Evolutionary conservation across 2,113 vertebrate genomes (phyloP).

Genomic region (Suricata suricatta): DNA sequence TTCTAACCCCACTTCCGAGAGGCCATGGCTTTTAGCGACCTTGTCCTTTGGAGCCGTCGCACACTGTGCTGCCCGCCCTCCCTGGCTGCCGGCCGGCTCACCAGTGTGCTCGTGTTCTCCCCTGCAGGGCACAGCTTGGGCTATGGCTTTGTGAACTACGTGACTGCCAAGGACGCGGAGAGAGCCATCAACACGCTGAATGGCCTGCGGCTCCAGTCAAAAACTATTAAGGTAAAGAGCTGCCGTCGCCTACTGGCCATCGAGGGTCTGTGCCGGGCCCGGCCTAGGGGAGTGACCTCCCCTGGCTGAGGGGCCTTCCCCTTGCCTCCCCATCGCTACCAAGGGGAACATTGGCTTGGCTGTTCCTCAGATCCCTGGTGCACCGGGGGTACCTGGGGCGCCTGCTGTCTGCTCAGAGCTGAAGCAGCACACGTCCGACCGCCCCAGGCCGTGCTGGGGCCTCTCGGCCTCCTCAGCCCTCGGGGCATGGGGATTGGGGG

Average conservation of each 20-base stretch:
- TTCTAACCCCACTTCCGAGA: neutral
- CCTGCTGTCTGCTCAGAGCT: neutral
- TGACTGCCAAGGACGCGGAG: constrained; percentile 98
- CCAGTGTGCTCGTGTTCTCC: constrained; percentile 75
- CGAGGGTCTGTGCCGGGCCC: neutral
- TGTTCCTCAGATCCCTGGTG: neutral
- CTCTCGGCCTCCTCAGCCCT: neutral
- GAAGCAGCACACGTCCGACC: neutral
- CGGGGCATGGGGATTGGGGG: neutral
- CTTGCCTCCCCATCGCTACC: neutral
- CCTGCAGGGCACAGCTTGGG: constrained; percentile 98
- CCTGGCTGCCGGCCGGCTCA: neutral
- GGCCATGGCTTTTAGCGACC: neutral
- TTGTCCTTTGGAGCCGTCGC: neutral
- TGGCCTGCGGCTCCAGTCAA: constrained; percentile 99
- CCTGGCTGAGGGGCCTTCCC: neutral
- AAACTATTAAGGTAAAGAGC: constrained; percentile 98
- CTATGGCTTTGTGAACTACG: constrained; percentile 99
- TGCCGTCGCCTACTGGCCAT: neutral
- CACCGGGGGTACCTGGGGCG: neutral
- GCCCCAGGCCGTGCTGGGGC: neutral
- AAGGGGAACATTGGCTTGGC: rapidly evolving
- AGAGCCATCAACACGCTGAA: constrained; percentile 99
- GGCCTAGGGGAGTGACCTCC: neutral
- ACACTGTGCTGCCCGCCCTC: neutral